Evolutionary conservation across 1,140 invertebrate species (phyloP).

Genomic region (Procambarus virginalis): DNA sequence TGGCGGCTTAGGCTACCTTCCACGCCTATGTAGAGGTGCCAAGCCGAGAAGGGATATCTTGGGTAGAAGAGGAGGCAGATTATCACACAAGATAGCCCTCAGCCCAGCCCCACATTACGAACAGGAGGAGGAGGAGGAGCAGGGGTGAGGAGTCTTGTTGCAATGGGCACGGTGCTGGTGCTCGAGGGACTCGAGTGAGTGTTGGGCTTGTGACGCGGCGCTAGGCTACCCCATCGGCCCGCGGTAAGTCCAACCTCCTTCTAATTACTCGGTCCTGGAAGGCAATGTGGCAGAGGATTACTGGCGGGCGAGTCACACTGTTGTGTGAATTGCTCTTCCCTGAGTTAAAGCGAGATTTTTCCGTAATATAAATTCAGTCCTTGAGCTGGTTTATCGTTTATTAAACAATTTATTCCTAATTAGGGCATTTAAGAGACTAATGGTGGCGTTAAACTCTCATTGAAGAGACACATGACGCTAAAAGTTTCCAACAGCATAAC

Average conservation of each 20-base stretch:
- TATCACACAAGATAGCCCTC: conserved; percentile 45
- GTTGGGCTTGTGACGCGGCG: not conserved
- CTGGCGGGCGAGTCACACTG: conserved; percentile 29
- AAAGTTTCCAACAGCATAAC: conserved; percentile 44
- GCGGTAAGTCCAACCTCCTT: not conserved
- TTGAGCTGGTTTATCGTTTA: conserved; percentile 59
- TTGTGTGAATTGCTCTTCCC: conserved; percentile 33
- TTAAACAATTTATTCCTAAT: conserved; percentile 62
- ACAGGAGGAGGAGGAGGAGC: not conserved
- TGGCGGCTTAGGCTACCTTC: conserved; percentile 48
- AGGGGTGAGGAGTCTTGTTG: not conserved
- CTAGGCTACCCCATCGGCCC: not conserved
- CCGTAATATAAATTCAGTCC: conserved; percentile 41
- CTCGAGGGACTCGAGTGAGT: no score
- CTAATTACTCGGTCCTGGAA: not conserved
- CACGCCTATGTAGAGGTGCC: conserved; percentile 45
- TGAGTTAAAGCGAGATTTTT: conserved; percentile 48
- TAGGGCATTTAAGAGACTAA: conserved; percentile 59
- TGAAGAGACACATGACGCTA: conserved; percentile 52
- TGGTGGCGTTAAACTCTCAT: conserved; percentile 58
- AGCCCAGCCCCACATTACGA: conserved; percentile 25
- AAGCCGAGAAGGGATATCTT: conserved; percentile 26
- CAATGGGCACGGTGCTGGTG: not conserved
- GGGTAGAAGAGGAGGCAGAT: conserved; percentile 29
- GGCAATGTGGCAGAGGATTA: not conserved